These are phyloP conservation scores for Lethenteron camtschaticum DNA, from an alignment of 2,113 vertebrate species.

Conservation along the genomic window DNA sequence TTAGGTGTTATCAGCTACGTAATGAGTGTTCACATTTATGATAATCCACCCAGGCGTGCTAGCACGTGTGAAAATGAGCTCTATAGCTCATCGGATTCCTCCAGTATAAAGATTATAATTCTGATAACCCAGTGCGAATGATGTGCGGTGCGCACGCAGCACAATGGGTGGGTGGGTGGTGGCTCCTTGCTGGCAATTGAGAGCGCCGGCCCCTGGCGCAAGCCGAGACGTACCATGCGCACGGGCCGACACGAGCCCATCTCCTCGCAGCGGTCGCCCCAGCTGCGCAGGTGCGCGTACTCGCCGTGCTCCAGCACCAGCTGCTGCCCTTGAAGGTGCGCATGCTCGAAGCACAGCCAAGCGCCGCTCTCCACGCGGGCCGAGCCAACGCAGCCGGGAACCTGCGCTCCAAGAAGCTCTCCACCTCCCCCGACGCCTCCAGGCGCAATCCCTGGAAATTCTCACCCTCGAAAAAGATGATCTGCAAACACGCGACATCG, in stretches of 20 bases:
- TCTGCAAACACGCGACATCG: conserved; percentile 20
- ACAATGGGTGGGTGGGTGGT: no score
- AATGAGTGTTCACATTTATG: no score
- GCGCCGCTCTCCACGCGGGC: conserved; percentile 53
- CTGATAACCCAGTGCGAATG: no score
- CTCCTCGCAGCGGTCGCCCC: conserved; percentile 62
- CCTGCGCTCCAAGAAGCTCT: conserved; percentile 64
- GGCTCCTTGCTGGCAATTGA: no score
- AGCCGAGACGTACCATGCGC: conserved; percentile 37
- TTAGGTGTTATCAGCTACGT: no score
- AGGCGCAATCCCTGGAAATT: conserved; percentile 57
- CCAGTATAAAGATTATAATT: no score
- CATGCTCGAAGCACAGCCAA: conserved; percentile 61
- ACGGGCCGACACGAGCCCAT: conserved; percentile 65
- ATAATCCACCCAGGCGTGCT: neutral
- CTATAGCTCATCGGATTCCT: neutral
- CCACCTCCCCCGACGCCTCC: conserved; percentile 50
- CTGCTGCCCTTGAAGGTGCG: conserved; percentile 57
- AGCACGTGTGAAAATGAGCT: neutral
- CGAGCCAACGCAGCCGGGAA: conserved; percentile 66
- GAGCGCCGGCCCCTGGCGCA: neutral
- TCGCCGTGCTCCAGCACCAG: conserved; percentile 58
- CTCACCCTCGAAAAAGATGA: conserved; percentile 55
- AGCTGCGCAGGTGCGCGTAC: conserved; percentile 51
- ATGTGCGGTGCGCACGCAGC: no score